A percentile compares a stretch with the other conserved stretches of the same genome.
These are phyloP conservation scores for Chalcis sispes DNA, from an alignment of 2,888 invertebrate genomes.

Conservation along the genomic window DNA sequence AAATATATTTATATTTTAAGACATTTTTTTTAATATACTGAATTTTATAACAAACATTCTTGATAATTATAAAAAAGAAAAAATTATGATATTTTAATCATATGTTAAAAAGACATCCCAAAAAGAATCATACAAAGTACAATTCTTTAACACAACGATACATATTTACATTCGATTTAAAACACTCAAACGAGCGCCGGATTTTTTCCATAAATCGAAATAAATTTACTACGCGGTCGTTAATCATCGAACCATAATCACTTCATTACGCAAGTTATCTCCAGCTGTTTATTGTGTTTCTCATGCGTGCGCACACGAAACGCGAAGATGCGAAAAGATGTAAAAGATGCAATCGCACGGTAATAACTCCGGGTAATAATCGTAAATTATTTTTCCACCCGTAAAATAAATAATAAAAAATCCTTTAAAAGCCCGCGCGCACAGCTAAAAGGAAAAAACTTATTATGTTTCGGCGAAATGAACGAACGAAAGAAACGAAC, in stretches of 20 bases:
- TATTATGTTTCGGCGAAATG: not conserved
- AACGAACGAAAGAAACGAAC: conserved; percentile 11
- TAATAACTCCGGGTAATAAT: conserved; percentile 27
- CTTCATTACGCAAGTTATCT: conserved; percentile 40
- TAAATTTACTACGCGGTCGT: conserved; percentile 38
- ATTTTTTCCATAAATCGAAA: conserved; percentile 37
- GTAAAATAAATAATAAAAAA: conserved; percentile 3
- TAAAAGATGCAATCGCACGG: conserved; percentile 20
- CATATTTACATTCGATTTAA: conserved; percentile 27
- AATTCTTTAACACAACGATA: not conserved
- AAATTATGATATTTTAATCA: not conserved
- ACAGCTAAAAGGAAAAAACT: not conserved
- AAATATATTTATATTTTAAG: no score
- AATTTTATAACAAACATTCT: no score
- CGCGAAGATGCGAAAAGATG: not conserved
- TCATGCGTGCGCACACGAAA: no score
- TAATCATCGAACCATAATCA: conserved; percentile 47
- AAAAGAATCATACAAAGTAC: conserved; percentile 6
- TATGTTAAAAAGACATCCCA: not conserved
- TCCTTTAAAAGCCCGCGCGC: not conserved
- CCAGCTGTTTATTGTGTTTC: conserved; percentile 34
- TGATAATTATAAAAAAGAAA: not conserved
- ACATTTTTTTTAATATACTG: no score
- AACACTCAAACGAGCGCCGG: not conserved
- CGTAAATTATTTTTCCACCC: conserved; percentile 46